Conservation (phyloP, 30 jellyfish, hydroid and myxozoan genomes). For the Mastigias papua region DNA sequence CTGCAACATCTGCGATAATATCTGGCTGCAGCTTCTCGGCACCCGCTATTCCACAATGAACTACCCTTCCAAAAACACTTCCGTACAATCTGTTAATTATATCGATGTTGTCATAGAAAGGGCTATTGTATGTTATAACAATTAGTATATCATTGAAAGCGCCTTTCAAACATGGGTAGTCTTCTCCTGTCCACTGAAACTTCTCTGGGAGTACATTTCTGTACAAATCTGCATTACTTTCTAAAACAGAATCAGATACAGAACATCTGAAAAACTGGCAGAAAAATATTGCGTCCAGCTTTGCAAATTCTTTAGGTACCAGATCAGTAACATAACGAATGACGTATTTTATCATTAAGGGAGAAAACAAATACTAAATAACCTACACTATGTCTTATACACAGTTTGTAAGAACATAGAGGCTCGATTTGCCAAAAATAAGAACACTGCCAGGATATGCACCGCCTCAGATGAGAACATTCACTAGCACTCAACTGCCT, state of each 20-base stretch:
- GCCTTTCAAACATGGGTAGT: slow-evolving; percentile 61
- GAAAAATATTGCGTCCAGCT: too few relatives aligned
- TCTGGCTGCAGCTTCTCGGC: slow-evolving; percentile 59
- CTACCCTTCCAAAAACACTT: slow-evolving; percentile 82
- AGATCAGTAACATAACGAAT: too few relatives aligned
- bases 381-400: too few relatives aligned
- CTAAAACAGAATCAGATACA: neutral
- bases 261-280: too few relatives aligned
- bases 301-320: too few relatives aligned
- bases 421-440: too few relatives aligned
- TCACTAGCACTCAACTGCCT: too few relatives aligned
- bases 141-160: slow-evolving; percentile 69
- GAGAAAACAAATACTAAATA: too few relatives aligned
- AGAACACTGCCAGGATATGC: too few relatives aligned
- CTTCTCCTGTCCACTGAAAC: slow-evolving; percentile 8
- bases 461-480: too few relatives aligned
- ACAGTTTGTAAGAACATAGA: too few relatives aligned
- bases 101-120: slow-evolving; percentile 78
- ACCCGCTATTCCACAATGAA: slow-evolving; percentile 80
- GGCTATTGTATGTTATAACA: slow-evolving; percentile 85
- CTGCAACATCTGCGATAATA: slow-evolving; percentile 47
- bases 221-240: slow-evolving; percentile 21
- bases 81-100: slow-evolving; percentile 71
- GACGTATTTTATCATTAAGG: too few relatives aligned
- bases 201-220: neutral